Base-by-base conservation (phyloP, 2,888 invertebrate genomes). In the Tortricodes alternella region DNA sequence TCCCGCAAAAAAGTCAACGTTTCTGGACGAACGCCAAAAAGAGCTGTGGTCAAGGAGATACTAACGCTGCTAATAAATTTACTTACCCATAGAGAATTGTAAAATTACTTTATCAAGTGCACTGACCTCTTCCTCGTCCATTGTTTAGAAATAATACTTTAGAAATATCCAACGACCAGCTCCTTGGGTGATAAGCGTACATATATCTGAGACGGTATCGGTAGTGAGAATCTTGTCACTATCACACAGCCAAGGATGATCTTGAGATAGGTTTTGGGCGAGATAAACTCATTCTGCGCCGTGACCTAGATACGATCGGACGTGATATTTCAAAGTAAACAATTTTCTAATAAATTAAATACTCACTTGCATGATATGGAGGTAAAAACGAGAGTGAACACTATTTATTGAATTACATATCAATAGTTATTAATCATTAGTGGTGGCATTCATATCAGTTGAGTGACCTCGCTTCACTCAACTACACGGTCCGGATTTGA, bases 91-190 rank as follows among this genome's bases (percentile, higher is more conserved):
- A 21, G 34, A 49, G 41, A 48, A 18, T 34, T 43, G 41, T 43
- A 34, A 37, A 49, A 49, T 55, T 49, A 39, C 39, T 19, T 48
- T 48, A 53, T 53, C 53, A 63, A 71, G 76, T 64, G 61, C 74
- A 78, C 72, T 74, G 76, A 81, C 80, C 81, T 78, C 71, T 60
- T 66, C 67, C 46, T 69, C 73, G 9, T 69, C 70, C 75, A 76
- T 76, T 38, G 60, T 60, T 59, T 38, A 24, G 52, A 57, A 53
- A 61, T 56, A 44, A 57, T 27, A 23, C 7, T 49, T 37, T 37
- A 23, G 38, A 58, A 50, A 50, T 11, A 44, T 34, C 48, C 9
- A 37, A 44, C 46, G 21, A 29, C 46, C 35, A n/a, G 23, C 9
- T 18, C 21, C 23, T 37, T 37, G n/a, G 51, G 53, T 50, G 46